Evolutionary conservation across 2,888 invertebrate species (phyloP), one percentile per base, ranked within the genome.

Genomic region (Hylaea fasciaria): DNA sequence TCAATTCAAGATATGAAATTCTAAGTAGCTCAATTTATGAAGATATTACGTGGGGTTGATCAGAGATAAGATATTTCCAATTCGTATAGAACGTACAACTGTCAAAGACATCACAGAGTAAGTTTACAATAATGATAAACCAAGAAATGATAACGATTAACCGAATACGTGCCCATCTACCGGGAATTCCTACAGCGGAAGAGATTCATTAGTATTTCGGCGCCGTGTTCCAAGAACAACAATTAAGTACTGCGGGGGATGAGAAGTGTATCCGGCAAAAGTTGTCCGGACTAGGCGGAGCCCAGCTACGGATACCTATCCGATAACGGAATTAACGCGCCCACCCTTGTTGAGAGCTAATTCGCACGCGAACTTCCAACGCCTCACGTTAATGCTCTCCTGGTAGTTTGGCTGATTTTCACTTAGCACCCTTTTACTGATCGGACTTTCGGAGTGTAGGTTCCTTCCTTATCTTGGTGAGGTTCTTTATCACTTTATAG

Each of bases 311-410:
- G 84, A 83, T 86, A 86, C 83, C 80, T 79, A 74, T 73, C 79
- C 85, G 85, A 87, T 89, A 90, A 90, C 85, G 81, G 83, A 86
- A 89, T 90, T 89, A 89, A 79, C 77, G 77, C 81, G 77, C 85
- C 82, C 85, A 81, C 81, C 80, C 78, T 82, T 82, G 83, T 77
- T 78, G 78, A 80, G 80, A 77, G 76, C 81, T 87, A 88, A 89
- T 88, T 87, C 83, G 81, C 85, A 85, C 83, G 83, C 82, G 77
- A 87, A 87, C 87, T 87, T 84, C 76, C 80, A 76, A 82, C 81
- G 40, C 80, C 81, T 74, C 77, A 75, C 76, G 70, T 79, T 82
- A 74, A 83, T 87, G 76, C 75, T 80, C 74, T 80, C 76, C 76
- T 82, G 68, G 78, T 83, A 82, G 72, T 74, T 73, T 49, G 49